These are phyloP conservation scores for Brachionus paranguensis DNA, from an alignment of 1,140 invertebrate genomes.

Conservation along the genomic window DNA sequence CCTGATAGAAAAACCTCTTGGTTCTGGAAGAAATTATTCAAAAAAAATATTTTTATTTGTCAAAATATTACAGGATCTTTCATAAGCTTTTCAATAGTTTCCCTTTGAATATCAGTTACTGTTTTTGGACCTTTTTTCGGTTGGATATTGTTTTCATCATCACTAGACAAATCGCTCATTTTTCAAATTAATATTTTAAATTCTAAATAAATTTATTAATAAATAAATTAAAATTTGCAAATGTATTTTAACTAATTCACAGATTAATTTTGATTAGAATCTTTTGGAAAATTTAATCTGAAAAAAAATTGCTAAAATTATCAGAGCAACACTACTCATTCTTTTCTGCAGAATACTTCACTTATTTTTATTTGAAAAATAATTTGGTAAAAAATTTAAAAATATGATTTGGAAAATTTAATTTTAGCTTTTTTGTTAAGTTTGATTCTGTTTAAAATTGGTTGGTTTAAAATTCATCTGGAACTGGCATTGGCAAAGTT, in stretches of 20 bases:
- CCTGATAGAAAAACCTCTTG: constrained; percentile 81
- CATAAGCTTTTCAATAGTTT: constrained; percentile 33
- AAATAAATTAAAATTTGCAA: background rate
- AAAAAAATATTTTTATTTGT: background rate
- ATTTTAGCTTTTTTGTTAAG: too few relatives aligned
- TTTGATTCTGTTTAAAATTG: too few relatives aligned
- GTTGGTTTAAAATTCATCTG: too few relatives aligned
- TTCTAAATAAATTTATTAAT: background rate
- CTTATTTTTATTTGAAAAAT: too few relatives aligned
- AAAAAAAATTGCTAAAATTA: background rate
- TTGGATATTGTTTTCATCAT: background rate
- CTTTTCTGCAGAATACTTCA: too few relatives aligned
- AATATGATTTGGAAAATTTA: too few relatives aligned
- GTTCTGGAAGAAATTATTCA: constrained; percentile 58
- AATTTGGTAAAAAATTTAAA: too few relatives aligned
- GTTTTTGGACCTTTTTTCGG: background rate
- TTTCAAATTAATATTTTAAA: background rate
- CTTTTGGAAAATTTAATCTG: background rate
- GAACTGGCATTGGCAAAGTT: too few relatives aligned
- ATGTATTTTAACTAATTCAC: background rate
- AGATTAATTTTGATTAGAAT: background rate
- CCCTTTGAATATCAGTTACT: background rate
- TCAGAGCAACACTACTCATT: too few relatives aligned
- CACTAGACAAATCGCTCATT: constrained; percentile 5
- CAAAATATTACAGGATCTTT: background rate